Evolutionary conservation across 2,797 vertebrate genomes (phyloP), one percentile per base, ranked within the genome.

Genomic region (Microctenopoma steveboyesi): DNA sequence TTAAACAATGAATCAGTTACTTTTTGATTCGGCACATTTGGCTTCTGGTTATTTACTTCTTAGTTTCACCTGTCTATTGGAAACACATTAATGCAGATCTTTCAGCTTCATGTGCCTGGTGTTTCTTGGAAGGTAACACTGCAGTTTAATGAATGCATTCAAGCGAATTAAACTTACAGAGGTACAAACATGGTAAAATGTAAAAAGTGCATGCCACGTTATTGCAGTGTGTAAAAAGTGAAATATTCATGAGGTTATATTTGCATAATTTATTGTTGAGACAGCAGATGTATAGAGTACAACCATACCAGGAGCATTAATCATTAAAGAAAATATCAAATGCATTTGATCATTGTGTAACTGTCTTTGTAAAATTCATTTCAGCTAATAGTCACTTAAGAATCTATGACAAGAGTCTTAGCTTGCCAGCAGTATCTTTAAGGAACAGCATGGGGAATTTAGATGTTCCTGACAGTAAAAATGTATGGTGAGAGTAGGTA

Each of bases 381-480:
- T 72, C 56, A 57, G 55, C 45, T 80, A 75, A 78, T 69, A 64
- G 68, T 60, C n/a, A 72, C 80, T 71, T 79, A 22, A 76, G 69
- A 79, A 78, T 79, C 69, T 64, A 54, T n/a, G 58, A 40, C 72
- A 48, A 57, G 33, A 70, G 49, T 68, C 62, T 79, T 40, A 33
- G 40, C 71, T 67, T 70, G 64, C 61, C 69, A 33, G 15, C 51
- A 59, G 54, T 79, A 58, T 78, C 53, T 76, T 76, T 46, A n/a
- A 68, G 47, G 65, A 65, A 69, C 79, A 82, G 84, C 63, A 80
- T 58, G 47, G 37, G 69, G 63, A 64, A 78, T 81, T 78, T 69
- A 72, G 74, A 76, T 90, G 74, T 79, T 76, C 57, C 69, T 60
- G 73, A 69, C 66, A 82, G 77, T 82, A 75, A 74, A 84, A 85